Percentiles rank a stretch among this genome's conserved stretches.
Conservation (phyloP, 1,140 invertebrate species). For the Antheraea mylitta region DNA sequence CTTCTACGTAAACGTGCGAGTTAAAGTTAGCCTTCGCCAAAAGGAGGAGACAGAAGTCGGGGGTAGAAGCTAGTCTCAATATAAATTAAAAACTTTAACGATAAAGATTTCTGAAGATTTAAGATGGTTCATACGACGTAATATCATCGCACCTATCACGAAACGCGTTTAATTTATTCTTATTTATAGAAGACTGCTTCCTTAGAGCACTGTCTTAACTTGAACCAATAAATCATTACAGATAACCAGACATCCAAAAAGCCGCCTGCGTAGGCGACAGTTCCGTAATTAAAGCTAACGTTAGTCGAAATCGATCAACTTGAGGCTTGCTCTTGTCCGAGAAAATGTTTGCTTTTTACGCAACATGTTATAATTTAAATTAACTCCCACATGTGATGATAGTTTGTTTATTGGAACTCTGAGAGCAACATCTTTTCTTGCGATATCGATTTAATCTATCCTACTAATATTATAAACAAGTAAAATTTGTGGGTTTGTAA, state of each 20-base stretch:
- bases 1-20: too few relatives aligned
- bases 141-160: background rate
- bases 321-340: constrained; percentile 6
- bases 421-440: background rate
- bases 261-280: constrained; percentile 13
- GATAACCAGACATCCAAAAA: constrained; percentile 13
- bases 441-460: too few relatives aligned
- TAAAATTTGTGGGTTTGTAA: too few relatives aligned
- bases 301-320: constrained; percentile 10
- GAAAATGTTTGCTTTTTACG: constrained; percentile 13
- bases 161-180: constrained; percentile 5
- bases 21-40: too few relatives aligned
- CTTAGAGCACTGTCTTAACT: constrained; percentile 5
- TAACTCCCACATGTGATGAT: constrained; percentile 3
- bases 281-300: constrained; percentile 14
- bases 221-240: constrained; percentile 15
- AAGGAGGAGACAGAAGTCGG: too few relatives aligned
- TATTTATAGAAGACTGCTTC: constrained; percentile 4
- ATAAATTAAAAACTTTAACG: background rate
- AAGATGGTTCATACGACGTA: background rate
- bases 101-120: background rate
- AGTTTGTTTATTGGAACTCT: background rate
- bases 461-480: too few relatives aligned
- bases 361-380: constrained; percentile 6
- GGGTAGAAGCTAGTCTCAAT: too few relatives aligned